Evolutionary conservation across 2,888 invertebrate species (phyloP).

Genomic region (Antitype chi): DNA sequence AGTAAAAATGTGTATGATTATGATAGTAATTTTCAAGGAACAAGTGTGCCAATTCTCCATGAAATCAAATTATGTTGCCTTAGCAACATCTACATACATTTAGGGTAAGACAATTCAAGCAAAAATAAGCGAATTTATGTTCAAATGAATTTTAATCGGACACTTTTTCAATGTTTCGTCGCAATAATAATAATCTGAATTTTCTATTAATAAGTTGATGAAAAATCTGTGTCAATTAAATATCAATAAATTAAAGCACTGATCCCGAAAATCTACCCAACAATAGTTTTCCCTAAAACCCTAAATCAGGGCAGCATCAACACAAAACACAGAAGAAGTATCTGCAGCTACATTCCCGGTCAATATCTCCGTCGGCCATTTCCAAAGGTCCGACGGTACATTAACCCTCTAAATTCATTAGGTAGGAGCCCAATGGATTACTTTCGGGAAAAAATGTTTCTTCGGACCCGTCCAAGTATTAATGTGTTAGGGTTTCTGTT

Average conservation of each 20-base stretch:
- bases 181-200: not conserved
- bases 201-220: not conserved
- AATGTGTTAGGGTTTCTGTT: constrained; percentile 45
- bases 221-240: not conserved
- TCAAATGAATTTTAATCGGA: not conserved
- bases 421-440: constrained; percentile 71
- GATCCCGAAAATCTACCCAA: not conserved
- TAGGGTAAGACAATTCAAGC: not conserved
- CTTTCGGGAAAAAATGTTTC: constrained; percentile 77
- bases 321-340: constrained; percentile 58
- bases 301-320: constrained; percentile 49
- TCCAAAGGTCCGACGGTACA: constrained; percentile 62
- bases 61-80: not conserved
- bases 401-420: constrained; percentile 80
- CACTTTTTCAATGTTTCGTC: not conserved
- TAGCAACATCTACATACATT: not conserved
- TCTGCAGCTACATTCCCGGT: constrained; percentile 49
- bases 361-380: constrained; percentile 63
- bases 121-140: not conserved
- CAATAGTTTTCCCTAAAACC: constrained; percentile 7
- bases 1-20: not conserved
- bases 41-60: not conserved
- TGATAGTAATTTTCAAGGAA: not conserved
- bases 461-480: constrained; percentile 55
- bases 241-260: too few species aligned